Percentiles rank a stretch among this genome's conserved stretches.
These are phyloP conservation scores for Morus bassanus DNA, from an alignment of 2,797 vertebrate genomes.

Conservation along the genomic window DNA sequence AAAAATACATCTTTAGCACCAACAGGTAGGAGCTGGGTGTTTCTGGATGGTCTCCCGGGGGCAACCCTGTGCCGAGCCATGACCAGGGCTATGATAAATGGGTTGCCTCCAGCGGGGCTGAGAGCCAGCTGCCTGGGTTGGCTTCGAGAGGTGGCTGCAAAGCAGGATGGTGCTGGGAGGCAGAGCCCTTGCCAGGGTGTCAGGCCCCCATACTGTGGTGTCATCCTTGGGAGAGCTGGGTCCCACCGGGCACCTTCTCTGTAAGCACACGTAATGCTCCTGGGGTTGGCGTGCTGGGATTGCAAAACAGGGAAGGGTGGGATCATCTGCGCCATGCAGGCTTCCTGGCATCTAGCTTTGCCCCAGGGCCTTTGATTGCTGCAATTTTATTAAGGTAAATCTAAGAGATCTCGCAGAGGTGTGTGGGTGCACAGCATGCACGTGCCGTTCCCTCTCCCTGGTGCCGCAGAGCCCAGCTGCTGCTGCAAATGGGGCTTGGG, in stretches of 20 bases:
- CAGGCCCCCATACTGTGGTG: rapidly evolving
- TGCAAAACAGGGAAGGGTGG: not conserved
- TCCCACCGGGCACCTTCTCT: rapidly evolving
- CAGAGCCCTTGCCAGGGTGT: not conserved
- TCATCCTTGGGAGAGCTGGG: not conserved
- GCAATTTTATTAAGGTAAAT: not conserved
- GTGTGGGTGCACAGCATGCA: not conserved
- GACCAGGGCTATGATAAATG: not conserved
- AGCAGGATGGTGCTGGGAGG: not conserved
- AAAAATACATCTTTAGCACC: rapidly evolving
- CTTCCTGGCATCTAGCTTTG: not conserved
- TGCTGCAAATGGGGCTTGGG: not conserved
- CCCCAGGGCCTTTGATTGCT: not conserved
- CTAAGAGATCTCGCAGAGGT: not conserved
- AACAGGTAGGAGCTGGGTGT: not conserved
- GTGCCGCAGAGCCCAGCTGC: not conserved
- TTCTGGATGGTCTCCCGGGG: not conserved
- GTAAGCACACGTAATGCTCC: rapidly evolving
- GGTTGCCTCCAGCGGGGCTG: not conserved
- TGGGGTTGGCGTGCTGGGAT: rapidly evolving
- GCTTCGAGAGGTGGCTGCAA: not conserved
- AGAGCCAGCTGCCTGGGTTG: rapidly evolving
- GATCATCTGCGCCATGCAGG: rapidly evolving
- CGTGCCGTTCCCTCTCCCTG: not conserved
- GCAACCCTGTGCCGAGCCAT: rapidly evolving